Conservation (phyloP, 2,113 vertebrate species). For the Fulmarus glacialis region DNA sequence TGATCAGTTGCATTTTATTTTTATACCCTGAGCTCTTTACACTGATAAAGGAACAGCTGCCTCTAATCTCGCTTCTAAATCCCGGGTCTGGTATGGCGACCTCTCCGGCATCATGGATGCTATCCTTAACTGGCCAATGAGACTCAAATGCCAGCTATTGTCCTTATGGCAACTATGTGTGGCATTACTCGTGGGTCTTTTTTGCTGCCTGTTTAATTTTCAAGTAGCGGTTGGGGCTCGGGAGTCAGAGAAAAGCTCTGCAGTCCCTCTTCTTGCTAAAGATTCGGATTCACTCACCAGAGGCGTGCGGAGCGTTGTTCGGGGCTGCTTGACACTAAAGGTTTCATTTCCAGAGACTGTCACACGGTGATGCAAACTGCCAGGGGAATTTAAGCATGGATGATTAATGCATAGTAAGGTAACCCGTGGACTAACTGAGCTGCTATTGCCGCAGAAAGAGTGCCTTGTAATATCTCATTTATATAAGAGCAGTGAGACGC, state of each 20-base stretch:
- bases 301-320: not conserved
- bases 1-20: constrained; percentile 30
- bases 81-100: not conserved
- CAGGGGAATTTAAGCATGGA: not conserved
- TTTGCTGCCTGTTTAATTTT: not conserved
- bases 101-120: not conserved
- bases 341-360: not conserved
- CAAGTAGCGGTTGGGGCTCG: not conserved
- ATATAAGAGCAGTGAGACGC: not conserved
- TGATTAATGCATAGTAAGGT: not conserved
- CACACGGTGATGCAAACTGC: not conserved
- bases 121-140: not conserved
- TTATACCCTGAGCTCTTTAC: not conserved
- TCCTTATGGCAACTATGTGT: not conserved
- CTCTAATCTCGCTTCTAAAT: not conserved
- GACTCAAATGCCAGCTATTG: constrained; percentile 16
- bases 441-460: not conserved
- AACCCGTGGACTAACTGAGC: not conserved
- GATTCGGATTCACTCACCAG: not conserved
- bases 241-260: not conserved
- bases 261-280: not conserved
- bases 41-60: constrained; percentile 38
- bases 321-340: not conserved
- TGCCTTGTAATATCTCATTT: not conserved
- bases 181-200: not conserved